Evolutionary conservation across 2,888 invertebrate genomes (phyloP), one percentile per base, ranked within the genome.

Genomic region (Xestia xanthographa): DNA sequence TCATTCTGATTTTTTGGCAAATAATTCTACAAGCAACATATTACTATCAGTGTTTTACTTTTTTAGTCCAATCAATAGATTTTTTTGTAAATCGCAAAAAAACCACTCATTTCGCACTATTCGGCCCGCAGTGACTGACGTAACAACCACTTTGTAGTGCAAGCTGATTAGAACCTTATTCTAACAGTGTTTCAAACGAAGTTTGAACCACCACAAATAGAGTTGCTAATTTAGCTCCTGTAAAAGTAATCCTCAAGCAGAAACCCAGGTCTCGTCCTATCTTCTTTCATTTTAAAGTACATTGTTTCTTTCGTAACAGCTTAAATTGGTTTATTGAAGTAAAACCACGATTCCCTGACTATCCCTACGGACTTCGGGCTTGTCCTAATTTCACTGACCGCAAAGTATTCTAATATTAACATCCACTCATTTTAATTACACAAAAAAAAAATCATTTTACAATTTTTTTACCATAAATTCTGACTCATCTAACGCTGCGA

Each of bases 401-500:
- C 26, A 50, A 22, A 26, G 9, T 12, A 11, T 2, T n/a, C 0
- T 5, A 48, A 38, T 17, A 29, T 26, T 0, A 22, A 66, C 2
- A 45, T 20, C 41, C n/a, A 74, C 17, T 26, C 22, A 22, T n/a
- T n/a, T n/a, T n/a, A 48, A n/a, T 45, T 22, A 60, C 11, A 17
- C 60, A 14, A 41, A 60, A 48, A n/a, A 58, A 72, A 50, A 83
- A 71, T 79, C 56, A 73, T 66, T 66, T 41, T 14, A 43, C 17
- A 38, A 45, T 22, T 48, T 67, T 48, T 73, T 41, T 72, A 67
- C 9, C 66, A 29, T 80, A 43, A 34, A 34, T 11, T 56, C 34
- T 85, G 82, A 83, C 50, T 85, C 83, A 67, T 67, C 34, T 58
- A 81, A 58, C 53, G 66, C 34, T 12, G 70, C 77, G 5, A 58